Conservation (phyloP, 2,888 invertebrate genomes). For the Dendrolimus houi region DNA sequence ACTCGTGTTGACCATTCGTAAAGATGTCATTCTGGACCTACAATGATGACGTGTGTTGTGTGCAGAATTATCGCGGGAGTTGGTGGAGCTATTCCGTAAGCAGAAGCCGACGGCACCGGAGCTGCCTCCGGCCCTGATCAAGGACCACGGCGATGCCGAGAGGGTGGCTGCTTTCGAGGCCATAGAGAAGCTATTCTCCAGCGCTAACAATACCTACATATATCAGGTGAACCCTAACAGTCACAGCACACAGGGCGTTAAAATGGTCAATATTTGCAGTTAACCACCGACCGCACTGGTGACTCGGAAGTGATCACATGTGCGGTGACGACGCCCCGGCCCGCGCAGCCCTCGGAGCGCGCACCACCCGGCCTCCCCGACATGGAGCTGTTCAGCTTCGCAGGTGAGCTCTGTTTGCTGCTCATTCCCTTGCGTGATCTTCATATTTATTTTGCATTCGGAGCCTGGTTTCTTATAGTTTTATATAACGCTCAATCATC, state of each 20-base stretch:
- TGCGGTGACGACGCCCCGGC: neutral
- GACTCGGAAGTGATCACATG: neutral
- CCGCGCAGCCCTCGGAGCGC: neutral
- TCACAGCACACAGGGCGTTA: too few species aligned
- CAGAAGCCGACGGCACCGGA: neutral
- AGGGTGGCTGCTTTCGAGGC: constrained; percentile 11
- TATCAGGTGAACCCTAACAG: too few species aligned
- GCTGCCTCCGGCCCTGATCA: constrained; percentile 16
- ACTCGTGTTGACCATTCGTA: too few species aligned
- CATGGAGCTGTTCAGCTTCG: neutral
- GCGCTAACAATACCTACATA: neutral
- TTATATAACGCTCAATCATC: too few species aligned
- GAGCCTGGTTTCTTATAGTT: too few species aligned
- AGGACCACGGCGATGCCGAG: constrained; percentile 16
- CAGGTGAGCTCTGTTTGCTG: neutral
- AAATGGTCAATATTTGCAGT: too few species aligned
- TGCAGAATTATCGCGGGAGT: neutral
- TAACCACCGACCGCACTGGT: neutral
- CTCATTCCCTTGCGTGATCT: too few species aligned
- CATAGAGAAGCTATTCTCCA: constrained; percentile 1
- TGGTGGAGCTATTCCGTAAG: neutral
- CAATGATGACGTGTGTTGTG: neutral
- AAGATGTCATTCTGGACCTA: too few species aligned
- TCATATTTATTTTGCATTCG: too few species aligned
- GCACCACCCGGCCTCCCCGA: neutral